phyloP scores from a whole-genome alignment of 2,888 invertebrate genomes.

The Dolichomitus sp. region DNA sequence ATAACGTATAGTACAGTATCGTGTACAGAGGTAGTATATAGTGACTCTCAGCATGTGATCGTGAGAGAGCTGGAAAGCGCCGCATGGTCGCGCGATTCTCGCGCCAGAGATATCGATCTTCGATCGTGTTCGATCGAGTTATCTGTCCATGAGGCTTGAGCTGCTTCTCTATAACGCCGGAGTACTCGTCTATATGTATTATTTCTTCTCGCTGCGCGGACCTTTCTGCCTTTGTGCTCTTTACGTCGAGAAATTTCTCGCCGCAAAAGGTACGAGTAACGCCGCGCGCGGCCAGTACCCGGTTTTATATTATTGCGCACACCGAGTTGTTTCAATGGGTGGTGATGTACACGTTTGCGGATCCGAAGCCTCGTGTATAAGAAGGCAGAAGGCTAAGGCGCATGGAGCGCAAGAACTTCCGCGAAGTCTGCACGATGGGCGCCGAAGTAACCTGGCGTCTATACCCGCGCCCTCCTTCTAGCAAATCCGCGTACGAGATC shows the following conservation, averaged over 20 bases:
- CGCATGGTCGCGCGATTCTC: conserved; percentile 54
- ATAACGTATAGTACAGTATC: conserved; percentile 38
- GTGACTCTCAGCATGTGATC: conserved; percentile 47
- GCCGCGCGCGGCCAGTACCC: conserved; percentile 17
- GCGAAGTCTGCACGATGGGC: conserved; percentile 57
- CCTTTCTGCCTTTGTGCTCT: conserved; percentile 33
- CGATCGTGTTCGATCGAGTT: conserved; percentile 69
- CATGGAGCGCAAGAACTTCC: conserved; percentile 47
- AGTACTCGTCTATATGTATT: conserved; percentile 26
- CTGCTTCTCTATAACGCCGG: conserved; percentile 37
- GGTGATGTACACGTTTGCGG: conserved; percentile 6
- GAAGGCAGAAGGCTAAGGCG: conserved; percentile 10
- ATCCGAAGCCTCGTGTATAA: conserved; percentile 16
- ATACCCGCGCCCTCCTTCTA: conserved; percentile 4
- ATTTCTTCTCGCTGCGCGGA: conserved; percentile 21
- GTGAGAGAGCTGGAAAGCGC: conserved; percentile 52
- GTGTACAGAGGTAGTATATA: conserved; percentile 16
- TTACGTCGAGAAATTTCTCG: conserved; percentile 43
- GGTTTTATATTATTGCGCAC: conserved; percentile 46
- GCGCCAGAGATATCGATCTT: conserved; percentile 67
- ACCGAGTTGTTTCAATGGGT: conserved; percentile 24
- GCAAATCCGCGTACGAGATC: conserved; percentile 37
- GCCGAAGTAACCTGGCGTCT: conserved; percentile 35
- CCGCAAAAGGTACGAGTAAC: conserved; percentile 59
- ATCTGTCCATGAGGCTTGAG: conserved; percentile 56